Base-by-base conservation (phyloP, 2,888 invertebrate species). In the Neuroscelio doddi region DNA sequence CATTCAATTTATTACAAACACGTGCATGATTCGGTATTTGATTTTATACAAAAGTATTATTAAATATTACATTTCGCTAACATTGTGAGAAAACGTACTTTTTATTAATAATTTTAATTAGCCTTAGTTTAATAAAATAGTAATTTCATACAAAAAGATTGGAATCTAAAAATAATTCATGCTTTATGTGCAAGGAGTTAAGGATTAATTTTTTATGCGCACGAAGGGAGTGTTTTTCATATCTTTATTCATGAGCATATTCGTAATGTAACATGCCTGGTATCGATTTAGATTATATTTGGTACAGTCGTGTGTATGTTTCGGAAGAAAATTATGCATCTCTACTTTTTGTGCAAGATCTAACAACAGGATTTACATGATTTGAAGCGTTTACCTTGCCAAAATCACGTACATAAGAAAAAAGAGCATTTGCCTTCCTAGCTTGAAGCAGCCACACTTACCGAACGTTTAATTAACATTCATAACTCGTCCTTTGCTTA, bases 391-490 rank as follows among this genome's bases (percentile, higher is more conserved):
- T 36, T 9, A 36, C 36, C 27, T 55, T 50, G 44, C 29, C 32
- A 42, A 47, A 9, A 47, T 34, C 16, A 24, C 32, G 16, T 8
- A 3, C 10, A 24, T 24, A 30, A 59, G 45, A 46, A 46, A 27
- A 26, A 56, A 27, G 15, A 52, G 5, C 15, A 36, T 42, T 26
- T 26, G 14, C 9, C 12, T 32, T 52, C 36, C 3, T 42, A 16
- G 16, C 12, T 59, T 34, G 27, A 51, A 49, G 56, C 50, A 34
- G 9, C 41, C 32, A 53, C 57, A 65, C 65, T 65, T 65, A 65
- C 65, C 65, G 34, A 61, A 52, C 26, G 38, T 57, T 62, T 53
- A 52, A 64, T 53, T 45, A 62, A 67, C 52, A 64, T 51, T 68
- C 32, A 61, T 56, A 55, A 62, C 41, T 68, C 47, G 53, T 62